Evolutionary conservation across 1,140 invertebrate species (phyloP).

Genomic region (Venturia canescens): DNA sequence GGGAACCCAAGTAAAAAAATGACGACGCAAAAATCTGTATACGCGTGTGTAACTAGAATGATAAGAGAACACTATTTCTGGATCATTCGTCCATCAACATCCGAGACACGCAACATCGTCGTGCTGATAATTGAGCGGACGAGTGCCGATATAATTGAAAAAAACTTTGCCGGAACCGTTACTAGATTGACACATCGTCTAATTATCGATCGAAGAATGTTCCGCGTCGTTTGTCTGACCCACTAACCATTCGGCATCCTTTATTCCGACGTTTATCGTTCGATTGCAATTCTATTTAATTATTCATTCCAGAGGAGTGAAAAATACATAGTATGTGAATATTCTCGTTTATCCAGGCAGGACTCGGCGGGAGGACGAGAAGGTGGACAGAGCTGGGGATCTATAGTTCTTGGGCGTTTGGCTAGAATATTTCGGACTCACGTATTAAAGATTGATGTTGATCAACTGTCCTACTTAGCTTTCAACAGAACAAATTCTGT

Average conservation of each 20-base stretch:
- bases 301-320: not conserved
- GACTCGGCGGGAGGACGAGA: slow-evolving; percentile 34
- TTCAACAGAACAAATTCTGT: slow-evolving; percentile 46
- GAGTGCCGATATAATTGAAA: not conserved
- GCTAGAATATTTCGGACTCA: slow-evolving; percentile 66
- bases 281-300: slow-evolving; percentile 36
- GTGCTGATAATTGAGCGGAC: slow-evolving; percentile 16
- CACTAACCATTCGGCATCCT: slow-evolving; percentile 11
- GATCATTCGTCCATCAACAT: not conserved
- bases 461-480: slow-evolving; percentile 53
- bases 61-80: not conserved
- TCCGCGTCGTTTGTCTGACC: slow-evolving; percentile 17
- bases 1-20: not conserved
- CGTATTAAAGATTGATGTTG: slow-evolving; percentile 68
- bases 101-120: slow-evolving; percentile 25
- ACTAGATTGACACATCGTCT: slow-evolving; percentile 16
- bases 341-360: slow-evolving; percentile 46
- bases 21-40: not conserved
- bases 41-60: not conserved
- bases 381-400: slow-evolving; percentile 53
- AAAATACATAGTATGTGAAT: not conserved
- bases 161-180: not conserved
- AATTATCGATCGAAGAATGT: slow-evolving; percentile 13
- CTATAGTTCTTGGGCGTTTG: slow-evolving; percentile 60
- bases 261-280: not conserved